Conservation (phyloP, 2,888 invertebrate species). For the Amiota minor region DNA sequence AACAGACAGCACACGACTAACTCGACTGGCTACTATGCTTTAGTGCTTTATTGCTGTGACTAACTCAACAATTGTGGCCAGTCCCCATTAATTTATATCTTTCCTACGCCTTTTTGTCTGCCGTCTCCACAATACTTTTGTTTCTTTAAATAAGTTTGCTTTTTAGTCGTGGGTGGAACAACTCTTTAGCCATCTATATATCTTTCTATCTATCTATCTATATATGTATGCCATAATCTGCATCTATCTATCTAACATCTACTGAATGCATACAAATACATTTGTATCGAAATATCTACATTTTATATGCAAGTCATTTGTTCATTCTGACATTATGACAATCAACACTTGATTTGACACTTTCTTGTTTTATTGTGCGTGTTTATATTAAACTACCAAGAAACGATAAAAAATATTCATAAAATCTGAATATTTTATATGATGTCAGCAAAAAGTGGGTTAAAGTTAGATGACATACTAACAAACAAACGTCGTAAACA, state of each 20-base stretch:
- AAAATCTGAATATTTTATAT: not conserved
- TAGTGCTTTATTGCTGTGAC: no score
- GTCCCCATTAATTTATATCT: not conserved
- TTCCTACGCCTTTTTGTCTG: not conserved
- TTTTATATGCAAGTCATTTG: no score
- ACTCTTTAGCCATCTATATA: not conserved
- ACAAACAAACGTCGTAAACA: no score
- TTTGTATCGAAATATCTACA: no score
- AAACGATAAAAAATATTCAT: constrained; percentile 12
- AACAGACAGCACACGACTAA: no score
- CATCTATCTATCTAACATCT: not conserved
- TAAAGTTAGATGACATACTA: not conserved
- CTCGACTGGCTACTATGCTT: no score
- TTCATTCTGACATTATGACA: constrained; percentile 28
- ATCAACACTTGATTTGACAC: constrained; percentile 27
- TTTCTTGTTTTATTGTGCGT: constrained; percentile 6
- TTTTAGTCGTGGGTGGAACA: not conserved
- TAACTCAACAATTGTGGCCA: no score
- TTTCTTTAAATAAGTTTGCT: no score
- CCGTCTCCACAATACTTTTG: not conserved
- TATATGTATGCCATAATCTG: not conserved
- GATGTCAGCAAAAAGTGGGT: constrained; percentile 20
- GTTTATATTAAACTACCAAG: constrained; percentile 16
- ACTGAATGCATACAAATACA: not conserved
- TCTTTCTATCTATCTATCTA: not conserved